Conservation (phyloP, 2,888 invertebrate species). For the Brachylomia viminalis region DNA sequence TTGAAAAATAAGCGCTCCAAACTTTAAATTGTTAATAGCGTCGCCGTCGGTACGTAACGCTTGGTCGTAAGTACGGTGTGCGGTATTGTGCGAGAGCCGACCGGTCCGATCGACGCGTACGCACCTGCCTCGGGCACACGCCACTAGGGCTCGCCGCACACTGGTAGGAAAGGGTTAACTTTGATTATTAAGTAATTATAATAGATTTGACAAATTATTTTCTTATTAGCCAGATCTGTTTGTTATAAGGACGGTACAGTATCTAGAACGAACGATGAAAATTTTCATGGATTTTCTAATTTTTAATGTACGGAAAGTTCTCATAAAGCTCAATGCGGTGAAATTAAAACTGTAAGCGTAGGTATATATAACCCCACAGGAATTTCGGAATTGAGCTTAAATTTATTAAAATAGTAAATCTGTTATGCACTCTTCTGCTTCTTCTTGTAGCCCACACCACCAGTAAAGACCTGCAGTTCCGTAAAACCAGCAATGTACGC, state of each 20-base stretch:
- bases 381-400: background rate
- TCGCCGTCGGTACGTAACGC: constrained; percentile 52
- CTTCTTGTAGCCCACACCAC: background rate
- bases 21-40: constrained; percentile 58
- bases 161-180: constrained; percentile 56
- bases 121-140: constrained; percentile 90
- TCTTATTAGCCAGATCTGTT: background rate
- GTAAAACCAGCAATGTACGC: background rate
- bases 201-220: background rate
- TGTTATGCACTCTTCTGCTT: background rate
- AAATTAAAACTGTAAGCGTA: background rate
- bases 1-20: constrained; percentile 45
- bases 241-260: background rate
- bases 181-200: constrained; percentile 17
- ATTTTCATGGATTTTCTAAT: background rate
- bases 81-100: constrained; percentile 67
- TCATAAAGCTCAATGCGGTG: background rate
- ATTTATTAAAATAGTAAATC: background rate
- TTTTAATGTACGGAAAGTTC: background rate
- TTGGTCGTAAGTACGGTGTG: constrained; percentile 62
- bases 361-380: no score
- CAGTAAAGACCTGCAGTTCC: no score
- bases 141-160: constrained; percentile 78
- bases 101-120: constrained; percentile 74
- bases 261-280: background rate